phyloP scores from a whole-genome alignment of 2,888 invertebrate genomes.

The Camptogramma bilineatum region DNA sequence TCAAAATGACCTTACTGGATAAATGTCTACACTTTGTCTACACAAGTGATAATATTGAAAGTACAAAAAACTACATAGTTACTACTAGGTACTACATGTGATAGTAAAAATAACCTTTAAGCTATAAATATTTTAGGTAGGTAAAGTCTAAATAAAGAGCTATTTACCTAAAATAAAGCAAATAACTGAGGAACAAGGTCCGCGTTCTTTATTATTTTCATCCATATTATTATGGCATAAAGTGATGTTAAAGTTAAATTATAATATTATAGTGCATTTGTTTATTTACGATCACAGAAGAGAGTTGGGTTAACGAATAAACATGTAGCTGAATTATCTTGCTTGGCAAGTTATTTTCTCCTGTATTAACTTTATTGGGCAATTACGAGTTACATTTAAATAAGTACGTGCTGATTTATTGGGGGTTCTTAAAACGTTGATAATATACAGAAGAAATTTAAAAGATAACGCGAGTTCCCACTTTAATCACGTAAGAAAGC shows the following conservation, averaged over 20 bases:
- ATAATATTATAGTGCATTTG: background rate
- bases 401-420: constrained; percentile 32
- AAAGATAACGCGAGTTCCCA: constrained; percentile 3
- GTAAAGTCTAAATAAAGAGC: too few relatives aligned
- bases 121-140: too few relatives aligned
- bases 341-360: constrained; percentile 34
- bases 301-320: constrained; percentile 31
- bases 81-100: too few relatives aligned
- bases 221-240: too few relatives aligned
- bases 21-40: too few relatives aligned
- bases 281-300: constrained; percentile 34
- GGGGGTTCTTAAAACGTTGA: constrained; percentile 13
- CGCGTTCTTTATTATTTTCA: too few relatives aligned
- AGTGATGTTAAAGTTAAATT: background rate
- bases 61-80: too few relatives aligned
- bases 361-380: constrained; percentile 37
- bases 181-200: too few relatives aligned
- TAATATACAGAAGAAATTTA: background rate
- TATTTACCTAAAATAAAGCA: too few relatives aligned
- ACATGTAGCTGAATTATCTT: constrained; percentile 35
- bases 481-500: background rate
- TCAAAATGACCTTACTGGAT: too few relatives aligned
- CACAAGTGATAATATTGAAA: too few relatives aligned
- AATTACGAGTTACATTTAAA: constrained; percentile 27
- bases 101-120: too few relatives aligned